A percentile compares a stretch with the other conserved stretches of the same genome.
phyloP scores from a whole-genome alignment of 2,797 vertebrate genomes.

The Thripadectes ignobilis region DNA sequence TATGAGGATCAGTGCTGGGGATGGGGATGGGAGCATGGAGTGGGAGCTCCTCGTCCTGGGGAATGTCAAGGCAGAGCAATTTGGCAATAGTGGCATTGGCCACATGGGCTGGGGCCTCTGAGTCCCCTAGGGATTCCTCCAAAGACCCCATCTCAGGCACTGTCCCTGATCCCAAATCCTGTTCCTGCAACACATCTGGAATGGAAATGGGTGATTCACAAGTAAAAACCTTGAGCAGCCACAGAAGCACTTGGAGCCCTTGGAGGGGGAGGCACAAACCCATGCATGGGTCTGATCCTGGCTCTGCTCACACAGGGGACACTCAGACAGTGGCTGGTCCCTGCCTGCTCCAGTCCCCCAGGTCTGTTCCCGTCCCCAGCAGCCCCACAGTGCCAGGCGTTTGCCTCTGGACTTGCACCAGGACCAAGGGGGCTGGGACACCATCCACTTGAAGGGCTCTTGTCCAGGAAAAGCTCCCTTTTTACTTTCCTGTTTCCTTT shows the following conservation, averaged over 20 bases:
- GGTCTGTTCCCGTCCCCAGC: rapidly evolving
- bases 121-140: background rate
- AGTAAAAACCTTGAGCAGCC: background rate
- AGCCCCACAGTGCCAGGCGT: rapidly evolving
- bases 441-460: background rate
- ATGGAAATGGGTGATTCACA: rapidly evolving
- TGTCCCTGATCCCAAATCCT: background rate
- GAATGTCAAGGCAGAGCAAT: background rate
- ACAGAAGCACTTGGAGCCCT: background rate
- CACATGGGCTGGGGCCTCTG: rapidly evolving
- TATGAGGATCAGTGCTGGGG: background rate
- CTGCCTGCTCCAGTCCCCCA: background rate
- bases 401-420: background rate
- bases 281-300: rapidly evolving
- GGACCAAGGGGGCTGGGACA: background rate
- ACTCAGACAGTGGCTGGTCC: rapidly evolving
- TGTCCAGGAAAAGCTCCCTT: background rate
- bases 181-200: background rate
- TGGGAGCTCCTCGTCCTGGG: background rate
- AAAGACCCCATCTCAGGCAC: background rate
- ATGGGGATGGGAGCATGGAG: rapidly evolving
- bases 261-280: background rate
- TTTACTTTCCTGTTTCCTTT: conserved; percentile 12
- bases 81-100: rapidly evolving
- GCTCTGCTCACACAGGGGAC: rapidly evolving